Conservation (phyloP, 2,888 invertebrate genomes). For the Agrochola macilenta region DNA sequence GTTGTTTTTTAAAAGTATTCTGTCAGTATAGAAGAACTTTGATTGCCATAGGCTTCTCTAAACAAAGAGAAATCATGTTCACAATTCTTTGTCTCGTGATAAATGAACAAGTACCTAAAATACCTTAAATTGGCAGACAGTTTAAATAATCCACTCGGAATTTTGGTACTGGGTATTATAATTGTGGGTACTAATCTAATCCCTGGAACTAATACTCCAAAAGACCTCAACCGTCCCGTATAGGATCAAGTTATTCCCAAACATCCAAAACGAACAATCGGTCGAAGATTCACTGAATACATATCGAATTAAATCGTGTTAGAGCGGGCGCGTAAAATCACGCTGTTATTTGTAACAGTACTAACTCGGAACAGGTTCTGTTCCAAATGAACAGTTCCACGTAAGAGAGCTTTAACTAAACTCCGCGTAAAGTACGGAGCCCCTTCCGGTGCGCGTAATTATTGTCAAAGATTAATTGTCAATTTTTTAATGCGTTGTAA, state of each 20-base stretch:
- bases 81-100: neutral
- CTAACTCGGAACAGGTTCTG: constrained; percentile 80
- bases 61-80: neutral
- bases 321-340: constrained; percentile 77
- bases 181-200: constrained; percentile 9
- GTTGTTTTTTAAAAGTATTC: constrained; percentile 25
- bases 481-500: neutral
- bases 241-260: constrained; percentile 39
- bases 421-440: constrained; percentile 80
- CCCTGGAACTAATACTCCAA: constrained; percentile 13
- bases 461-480: constrained; percentile 79
- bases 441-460: constrained; percentile 80
- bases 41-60: constrained; percentile 2
- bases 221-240: constrained; percentile 63
- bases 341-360: constrained; percentile 80
- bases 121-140: neutral
- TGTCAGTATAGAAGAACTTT: constrained; percentile 7
- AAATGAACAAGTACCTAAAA: neutral
- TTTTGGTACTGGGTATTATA: neutral
- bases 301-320: constrained; percentile 76
- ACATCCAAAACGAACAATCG: constrained; percentile 64
- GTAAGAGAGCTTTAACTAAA: constrained; percentile 83
- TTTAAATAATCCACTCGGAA: neutral
- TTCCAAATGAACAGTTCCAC: constrained; percentile 84
- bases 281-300: constrained; percentile 76